Percentiles rank a stretch among this genome's conserved stretches.
phyloP scores from a whole-genome alignment of 2,113 vertebrate genomes.

The Nicator chloris region DNA sequence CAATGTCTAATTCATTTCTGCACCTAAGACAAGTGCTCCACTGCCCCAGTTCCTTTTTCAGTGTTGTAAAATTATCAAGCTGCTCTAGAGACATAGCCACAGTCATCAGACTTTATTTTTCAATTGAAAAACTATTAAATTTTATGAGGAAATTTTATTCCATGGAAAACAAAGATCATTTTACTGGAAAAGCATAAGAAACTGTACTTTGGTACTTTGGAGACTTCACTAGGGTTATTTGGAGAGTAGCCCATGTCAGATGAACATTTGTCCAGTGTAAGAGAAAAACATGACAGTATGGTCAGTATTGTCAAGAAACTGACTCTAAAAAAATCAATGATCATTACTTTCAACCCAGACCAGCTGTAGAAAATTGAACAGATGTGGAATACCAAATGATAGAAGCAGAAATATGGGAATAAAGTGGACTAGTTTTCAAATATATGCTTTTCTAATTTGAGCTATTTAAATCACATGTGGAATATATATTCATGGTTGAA shows the following conservation, averaged over 20 bases:
- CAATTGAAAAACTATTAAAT: neutral
- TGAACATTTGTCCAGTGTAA: neutral
- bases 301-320: neutral
- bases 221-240: neutral
- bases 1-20: neutral
- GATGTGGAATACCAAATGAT: neutral
- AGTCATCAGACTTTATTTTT: neutral
- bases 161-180: neutral
- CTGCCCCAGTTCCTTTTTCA: neutral
- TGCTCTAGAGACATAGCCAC: neutral
- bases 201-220: neutral
- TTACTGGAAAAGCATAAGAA: neutral
- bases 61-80: neutral
- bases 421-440: neutral
- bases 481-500: neutral
- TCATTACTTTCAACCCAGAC: neutral
- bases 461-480: neutral
- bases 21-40: neutral
- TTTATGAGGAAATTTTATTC: neutral
- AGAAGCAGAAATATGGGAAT: neutral
- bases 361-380: neutral
- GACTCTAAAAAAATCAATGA: neutral
- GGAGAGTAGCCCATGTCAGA: neutral
- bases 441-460: neutral
- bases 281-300: neutral